Evolutionary conservation across 2,888 invertebrate species (phyloP), one percentile per base, ranked within the genome.

Genomic region (Ochropleura plecta): DNA sequence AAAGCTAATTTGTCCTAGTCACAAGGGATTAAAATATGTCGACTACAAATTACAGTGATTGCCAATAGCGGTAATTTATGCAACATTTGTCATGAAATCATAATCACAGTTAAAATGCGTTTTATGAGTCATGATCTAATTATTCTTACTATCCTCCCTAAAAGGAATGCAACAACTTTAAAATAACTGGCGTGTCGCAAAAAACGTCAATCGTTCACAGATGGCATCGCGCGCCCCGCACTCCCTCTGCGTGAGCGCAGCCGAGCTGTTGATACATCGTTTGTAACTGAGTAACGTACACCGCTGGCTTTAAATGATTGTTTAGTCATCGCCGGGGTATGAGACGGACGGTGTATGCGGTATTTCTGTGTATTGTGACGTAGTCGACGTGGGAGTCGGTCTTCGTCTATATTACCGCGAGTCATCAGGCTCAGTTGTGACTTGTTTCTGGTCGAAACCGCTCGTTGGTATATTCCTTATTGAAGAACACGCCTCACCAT

Each of bases 221-320:
- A 92, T 92, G 88, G 74, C 80, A 76, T 75, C 53, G 80, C 70
- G 60, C 51, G 60, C 63, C 78, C 70, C 81, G 73, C 79, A 82
- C 90, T 88, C 86, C 88, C 83, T 84, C 84, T 83, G 91, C 90
- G 90, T 90, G 82, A 65, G 88, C 91, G 90, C 90, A 85, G 49
- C 57, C 73, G 66, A 76, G 60, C 73, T 84, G 73, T 74, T 77
- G 65, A 75, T 71, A 70, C 53, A 78, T 68, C 57, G 53, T 82
- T 84, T 81, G 81, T 78, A 77, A 70, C 74, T 66, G 67, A 70
- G 74, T 66, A 78, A 78, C 77, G 64, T 92, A 89, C 93, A 93
- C 90, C 86, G 91, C 90, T 88, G 82, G 89, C 85, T 90, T 78
- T 78, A 88, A 88, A 87, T 71, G 66, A 65, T 66, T n/a, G 44